Evolutionary conservation across 2,797 vertebrate species (phyloP), one percentile per base, ranked within the genome.

Genomic region (Odontamblyopus rebecca): DNA sequence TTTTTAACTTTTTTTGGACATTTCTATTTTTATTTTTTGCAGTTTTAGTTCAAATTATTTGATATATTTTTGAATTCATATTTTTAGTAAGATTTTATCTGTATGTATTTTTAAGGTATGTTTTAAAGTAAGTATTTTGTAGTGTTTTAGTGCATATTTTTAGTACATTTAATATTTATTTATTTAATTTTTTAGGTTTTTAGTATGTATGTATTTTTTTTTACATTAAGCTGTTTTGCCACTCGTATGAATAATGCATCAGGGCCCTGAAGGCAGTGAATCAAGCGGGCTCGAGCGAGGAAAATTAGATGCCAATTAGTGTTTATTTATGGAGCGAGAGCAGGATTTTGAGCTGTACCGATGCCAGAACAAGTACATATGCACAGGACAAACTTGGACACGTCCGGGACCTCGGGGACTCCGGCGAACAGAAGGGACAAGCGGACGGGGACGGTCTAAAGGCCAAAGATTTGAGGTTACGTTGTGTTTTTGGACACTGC

Each of bases 281-380:
- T 96, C 95, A 96, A 92, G 92, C 92, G 94, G 95, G 94, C 95
- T 95, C 95, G 92, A 95, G 94, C 93, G 94, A 95, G 95, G 95
- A 93, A 95, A 95, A 97, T 98, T 95, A 96, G 93, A 94, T 93
- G 91, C 92, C 93, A 95, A 96, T 98, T 97, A 97, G 94, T 96
- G 94, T 95, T 96, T 98, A 94, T 95, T 95, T 96, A 94, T 95
- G 94, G 90, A 87, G 83, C 23, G 23, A 91, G 92, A 74, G 86
- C 87, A 82, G 84, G 89, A 89, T 93, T 91, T 76, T 77, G 67
- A 81, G 56, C 61, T 16, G 44, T 13, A 48, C 15, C 61, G 5
- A 66, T 53, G 75, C 71, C 76, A 76, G 68, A 80, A 16, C 44
- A 48, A 83, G 71, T 86, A 78, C 60, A 75, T 67, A 74, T 71